Conservation (phyloP, 2,888 invertebrate genomes). For the Euplagia quadripunctaria region DNA sequence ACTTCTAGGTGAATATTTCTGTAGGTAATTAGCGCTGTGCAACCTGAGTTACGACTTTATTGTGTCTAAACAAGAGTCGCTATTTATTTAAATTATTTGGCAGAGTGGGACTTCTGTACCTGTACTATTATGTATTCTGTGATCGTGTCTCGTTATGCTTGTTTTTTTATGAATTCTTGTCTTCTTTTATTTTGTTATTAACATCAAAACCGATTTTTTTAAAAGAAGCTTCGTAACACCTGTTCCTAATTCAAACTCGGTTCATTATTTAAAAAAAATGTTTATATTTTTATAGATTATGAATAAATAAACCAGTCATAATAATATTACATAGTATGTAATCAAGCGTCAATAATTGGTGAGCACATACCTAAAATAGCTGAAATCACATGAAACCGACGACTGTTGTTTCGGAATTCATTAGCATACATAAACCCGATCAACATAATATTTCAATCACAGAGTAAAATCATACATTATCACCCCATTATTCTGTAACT, state of each 20-base stretch:
- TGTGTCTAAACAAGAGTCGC: no score
- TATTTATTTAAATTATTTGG: no score
- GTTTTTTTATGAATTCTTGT: not conserved
- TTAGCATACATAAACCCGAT: constrained; percentile 56
- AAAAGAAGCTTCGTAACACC: no score
- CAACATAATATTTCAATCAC: constrained; percentile 55
- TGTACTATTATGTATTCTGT: no score
- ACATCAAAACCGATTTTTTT: no score
- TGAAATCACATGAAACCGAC: constrained; percentile 40
- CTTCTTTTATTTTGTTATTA: not conserved
- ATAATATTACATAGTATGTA: not conserved
- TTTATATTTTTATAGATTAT: not conserved
- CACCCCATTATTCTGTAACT: constrained; percentile 6
- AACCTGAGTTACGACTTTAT: no score
- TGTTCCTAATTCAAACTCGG: no score
- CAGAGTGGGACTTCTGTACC: no score
- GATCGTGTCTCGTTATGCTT: not conserved
- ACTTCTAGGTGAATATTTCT: no score
- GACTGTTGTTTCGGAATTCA: constrained; percentile 48
- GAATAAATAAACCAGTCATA: not conserved
- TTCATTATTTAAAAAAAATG: no score
- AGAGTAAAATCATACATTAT: constrained; percentile 33
- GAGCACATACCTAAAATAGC: constrained; percentile 28
- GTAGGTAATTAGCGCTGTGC: no score
- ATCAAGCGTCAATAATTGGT: constrained; percentile 6